Base-by-base conservation (phyloP, 2,888 invertebrate species). In the Clistopyga incitator region DNA sequence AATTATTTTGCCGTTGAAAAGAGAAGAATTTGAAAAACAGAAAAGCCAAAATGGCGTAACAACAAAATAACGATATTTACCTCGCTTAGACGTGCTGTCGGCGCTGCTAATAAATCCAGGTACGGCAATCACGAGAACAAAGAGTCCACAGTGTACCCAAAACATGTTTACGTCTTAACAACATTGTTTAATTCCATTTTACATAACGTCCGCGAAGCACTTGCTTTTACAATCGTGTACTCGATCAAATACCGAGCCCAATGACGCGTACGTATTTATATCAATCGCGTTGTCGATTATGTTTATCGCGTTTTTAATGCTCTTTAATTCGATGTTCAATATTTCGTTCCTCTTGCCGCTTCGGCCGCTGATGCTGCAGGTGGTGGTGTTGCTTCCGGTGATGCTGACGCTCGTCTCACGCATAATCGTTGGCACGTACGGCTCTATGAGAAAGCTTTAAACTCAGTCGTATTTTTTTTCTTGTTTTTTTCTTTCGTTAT, bases 81-180 rank as follows among this genome's bases (percentile, higher is more conserved):
- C 93, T 92, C 92, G 90, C 88, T 92, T 92, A 86, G 92, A 92
- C 87, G 91, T 90, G 87, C 89, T 91, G 90, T 90, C 91, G 87
- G 92, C 91, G 89, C 89, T 92, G 90, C 90, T 92, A 90, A 91
- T 92, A 91, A 93, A 93, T 92, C 92, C 92, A 92, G 91, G 91
- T 91, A 92, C 90, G 89, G 90, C 91, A 90, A 93, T 92, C 91
- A 93, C 92, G 91, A 93, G 90, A 92, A 93, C 91, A 90, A 93
- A 90, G 89, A 93, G 92, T 93, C 92, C 92, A 91, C 91, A 92
- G 90, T 90, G 91, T 93, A 92, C 90, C 92, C 92, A 93, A 91
- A 92, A 92, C 93, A 93, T 93, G 91, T 93, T 93, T 92, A 92
- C 89, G 91, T 92, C 92, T 92, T 92, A 92, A 92, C 92, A 92